phyloP scores from a whole-genome alignment of 2,888 invertebrate species.

The Erebia palarica region DNA sequence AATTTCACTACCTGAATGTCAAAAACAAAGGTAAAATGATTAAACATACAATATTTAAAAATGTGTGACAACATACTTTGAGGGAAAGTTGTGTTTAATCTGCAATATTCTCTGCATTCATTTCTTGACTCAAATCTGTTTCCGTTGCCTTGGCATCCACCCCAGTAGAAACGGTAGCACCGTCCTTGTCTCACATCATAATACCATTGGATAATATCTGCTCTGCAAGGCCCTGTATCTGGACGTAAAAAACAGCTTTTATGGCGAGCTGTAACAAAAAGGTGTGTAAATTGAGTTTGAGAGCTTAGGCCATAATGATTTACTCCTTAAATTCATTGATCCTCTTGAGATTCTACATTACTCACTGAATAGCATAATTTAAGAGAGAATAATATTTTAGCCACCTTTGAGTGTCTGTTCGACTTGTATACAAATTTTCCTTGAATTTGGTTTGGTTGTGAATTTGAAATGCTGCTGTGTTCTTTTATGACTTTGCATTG shows the following conservation, averaged over 20 bases:
- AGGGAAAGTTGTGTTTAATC: conserved; percentile 43
- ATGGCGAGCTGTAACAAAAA: conserved; percentile 51
- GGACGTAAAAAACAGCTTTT: conserved; percentile 67
- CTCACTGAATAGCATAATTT: background rate
- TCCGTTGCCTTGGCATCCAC: conserved; percentile 75
- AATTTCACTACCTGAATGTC: too few relatives aligned
- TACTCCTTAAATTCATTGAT: background rate
- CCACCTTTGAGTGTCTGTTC: conserved; percentile 53
- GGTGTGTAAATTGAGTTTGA: background rate
- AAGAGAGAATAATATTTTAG: too few relatives aligned
- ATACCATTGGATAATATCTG: conserved; percentile 68
- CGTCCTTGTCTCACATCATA: conserved; percentile 56
- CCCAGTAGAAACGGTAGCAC: conserved; percentile 70
- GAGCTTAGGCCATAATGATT: background rate
- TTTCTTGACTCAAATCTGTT: conserved; percentile 57
- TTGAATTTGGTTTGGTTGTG: conserved; percentile 38
- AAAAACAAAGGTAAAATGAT: background rate
- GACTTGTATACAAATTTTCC: conserved; percentile 50
- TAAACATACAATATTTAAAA: background rate
- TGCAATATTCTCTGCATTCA: conserved; percentile 54
- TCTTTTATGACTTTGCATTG: conserved; percentile 29
- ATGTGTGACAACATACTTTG: conserved; percentile 40
- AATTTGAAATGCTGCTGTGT: conserved; percentile 20
- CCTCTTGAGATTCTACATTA: background rate
- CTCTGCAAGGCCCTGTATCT: conserved; percentile 69